Conservation (phyloP, 2,888 invertebrate genomes). For the Seira sanloemensis region DNA sequence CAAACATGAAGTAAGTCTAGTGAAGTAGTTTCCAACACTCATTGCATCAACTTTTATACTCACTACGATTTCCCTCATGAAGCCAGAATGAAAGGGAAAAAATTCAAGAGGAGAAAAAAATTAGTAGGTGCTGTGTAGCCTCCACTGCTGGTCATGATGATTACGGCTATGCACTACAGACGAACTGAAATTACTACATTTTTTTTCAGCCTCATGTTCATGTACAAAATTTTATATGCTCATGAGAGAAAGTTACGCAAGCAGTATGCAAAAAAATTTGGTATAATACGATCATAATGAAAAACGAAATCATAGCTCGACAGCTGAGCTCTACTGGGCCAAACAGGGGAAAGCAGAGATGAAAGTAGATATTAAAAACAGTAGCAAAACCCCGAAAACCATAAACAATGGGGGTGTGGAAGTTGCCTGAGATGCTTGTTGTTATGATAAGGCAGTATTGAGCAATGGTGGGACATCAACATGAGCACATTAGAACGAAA, state of each 20-base stretch:
- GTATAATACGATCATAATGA: constrained; percentile 49
- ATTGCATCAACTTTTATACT: too few relatives aligned
- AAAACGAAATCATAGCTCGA: constrained; percentile 51
- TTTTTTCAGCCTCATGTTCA: not conserved
- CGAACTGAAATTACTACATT: not conserved
- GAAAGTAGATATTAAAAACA: constrained; percentile 48
- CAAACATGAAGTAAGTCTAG: too few relatives aligned
- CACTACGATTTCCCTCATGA: too few relatives aligned
- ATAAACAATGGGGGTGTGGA: constrained; percentile 24
- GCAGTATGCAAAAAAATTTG: constrained; percentile 52
- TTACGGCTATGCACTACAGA: constrained; percentile 44
- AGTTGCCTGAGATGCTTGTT: too few relatives aligned
- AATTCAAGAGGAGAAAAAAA: too few relatives aligned
- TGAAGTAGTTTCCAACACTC: too few relatives aligned
- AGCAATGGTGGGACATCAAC: too few relatives aligned
- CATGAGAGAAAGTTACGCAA: constrained; percentile 40
- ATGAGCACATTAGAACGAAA: too few relatives aligned
- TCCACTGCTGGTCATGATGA: constrained; percentile 11
- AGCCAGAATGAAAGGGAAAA: too few relatives aligned
- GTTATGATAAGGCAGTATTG: too few relatives aligned
- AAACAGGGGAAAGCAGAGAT: constrained; percentile 21
- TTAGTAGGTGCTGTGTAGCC: constrained; percentile 7
- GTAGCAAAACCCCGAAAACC: constrained; percentile 16
- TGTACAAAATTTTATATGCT: too few relatives aligned
- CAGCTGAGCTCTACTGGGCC: constrained; percentile 49